These are phyloP conservation scores for Drosophila ercepeae DNA, from an alignment of 1,140 invertebrate species.

Conservation along the genomic window DNA sequence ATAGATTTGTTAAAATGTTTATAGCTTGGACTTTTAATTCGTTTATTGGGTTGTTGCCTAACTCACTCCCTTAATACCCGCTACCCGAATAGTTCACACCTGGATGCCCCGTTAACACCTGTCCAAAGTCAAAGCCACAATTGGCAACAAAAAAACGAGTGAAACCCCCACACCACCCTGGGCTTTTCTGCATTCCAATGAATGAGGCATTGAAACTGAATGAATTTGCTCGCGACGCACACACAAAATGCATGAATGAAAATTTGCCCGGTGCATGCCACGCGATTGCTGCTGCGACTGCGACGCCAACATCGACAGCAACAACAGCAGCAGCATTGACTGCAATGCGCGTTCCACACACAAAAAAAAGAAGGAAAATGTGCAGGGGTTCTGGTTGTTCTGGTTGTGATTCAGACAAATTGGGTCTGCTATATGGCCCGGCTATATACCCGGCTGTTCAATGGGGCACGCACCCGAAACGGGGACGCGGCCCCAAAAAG, in stretches of 20 bases:
- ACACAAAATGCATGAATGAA: conserved; percentile 73
- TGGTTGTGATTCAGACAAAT: conserved; percentile 14
- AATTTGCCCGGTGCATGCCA: conserved; percentile 57
- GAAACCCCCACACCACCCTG: neutral
- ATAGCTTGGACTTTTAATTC: neutral
- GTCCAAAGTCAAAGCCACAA: conserved; percentile 33
- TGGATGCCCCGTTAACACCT: conserved; percentile 23
- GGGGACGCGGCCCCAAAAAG: conserved; percentile 48
- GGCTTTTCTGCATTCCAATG: conserved; percentile 38
- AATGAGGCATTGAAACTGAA: conserved; percentile 70
- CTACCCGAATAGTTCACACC: conserved; percentile 3
- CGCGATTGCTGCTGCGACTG: conserved; percentile 7
- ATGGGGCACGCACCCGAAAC: conserved; percentile 63
- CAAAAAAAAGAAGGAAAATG: conserved; percentile 23
- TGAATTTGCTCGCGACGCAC: conserved; percentile 64
- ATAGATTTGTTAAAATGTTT: neutral
- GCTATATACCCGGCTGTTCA: conserved; percentile 69
- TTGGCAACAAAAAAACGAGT: neutral
- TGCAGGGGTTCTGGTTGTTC: conserved; percentile 1
- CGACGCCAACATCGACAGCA: conserved; percentile 12
- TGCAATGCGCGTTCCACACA: conserved; percentile 17
- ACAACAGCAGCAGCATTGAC: conserved; percentile 5
- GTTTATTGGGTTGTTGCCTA: neutral
- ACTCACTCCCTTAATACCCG: neutral
- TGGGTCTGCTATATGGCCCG: conserved; percentile 33